Base-by-base conservation (phyloP, 2,888 invertebrate species). In the Dasypolia templi region DNA sequence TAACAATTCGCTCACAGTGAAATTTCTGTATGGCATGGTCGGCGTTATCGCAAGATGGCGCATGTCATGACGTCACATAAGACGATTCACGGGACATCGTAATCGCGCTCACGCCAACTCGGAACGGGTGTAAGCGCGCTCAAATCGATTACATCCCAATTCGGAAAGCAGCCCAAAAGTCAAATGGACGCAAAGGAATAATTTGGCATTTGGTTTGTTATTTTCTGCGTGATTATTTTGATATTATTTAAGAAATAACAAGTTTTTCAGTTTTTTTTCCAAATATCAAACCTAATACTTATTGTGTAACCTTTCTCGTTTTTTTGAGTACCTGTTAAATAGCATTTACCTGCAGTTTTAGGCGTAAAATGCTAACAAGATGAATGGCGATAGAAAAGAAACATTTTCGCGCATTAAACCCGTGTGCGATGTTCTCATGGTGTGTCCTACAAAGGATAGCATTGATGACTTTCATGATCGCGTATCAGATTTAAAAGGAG, bases 361-460 rank as follows among this genome's bases (percentile, higher is more conserved):
- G 26, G 44, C 39, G n/a, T 70, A n/a, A 26, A 62, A 12, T 76
- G 67, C 66, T 62, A 66, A 51, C 63, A 88, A 92, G 76, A 94
- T 95, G 94, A 94, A 93, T 81, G 87, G 89, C 12, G 92, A 94
- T 74, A 68, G 94, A 67, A 93, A 93, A 86, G 92, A 92, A 58
- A 92, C 92, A 65, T 95, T 96, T 91, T 84, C 89, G 56, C 89
- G 88, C 56, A 92, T 97, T 64, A 97, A 97, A 88, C 96, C 97
- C 32, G 87, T 96, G 32, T 97, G 97, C 83, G 96, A 97, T 88
- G 88, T 92, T 77, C 91, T 97, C 44, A 94, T 96, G 91, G 91
- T 93, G 61, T 89, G 92, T 81, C 97, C 97, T 1, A 92, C 93
- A 39, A 85, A 91, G 42, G 92, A 95, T 46, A 94, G 90, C 74